Evolutionary conservation across 2,113 vertebrate species (phyloP).

Genomic region (Mesitornis unicolor): DNA sequence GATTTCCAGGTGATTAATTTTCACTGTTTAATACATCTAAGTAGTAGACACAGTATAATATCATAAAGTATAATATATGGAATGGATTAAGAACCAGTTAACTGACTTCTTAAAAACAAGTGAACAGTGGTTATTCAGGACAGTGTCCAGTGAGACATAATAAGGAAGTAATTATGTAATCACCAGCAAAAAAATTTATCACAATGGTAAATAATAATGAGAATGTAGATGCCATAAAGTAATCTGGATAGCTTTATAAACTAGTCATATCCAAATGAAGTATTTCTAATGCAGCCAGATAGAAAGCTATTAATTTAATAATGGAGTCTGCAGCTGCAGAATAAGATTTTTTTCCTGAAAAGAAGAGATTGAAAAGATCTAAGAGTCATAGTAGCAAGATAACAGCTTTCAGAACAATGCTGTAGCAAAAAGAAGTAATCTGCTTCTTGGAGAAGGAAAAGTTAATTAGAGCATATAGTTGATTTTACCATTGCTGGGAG

Average conservation of each 20-base stretch:
- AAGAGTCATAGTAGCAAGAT: background rate
- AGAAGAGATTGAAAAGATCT: background rate
- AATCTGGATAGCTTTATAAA: background rate
- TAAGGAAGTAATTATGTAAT: background rate
- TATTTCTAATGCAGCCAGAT: background rate
- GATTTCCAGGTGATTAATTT: background rate
- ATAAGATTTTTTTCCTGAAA: background rate
- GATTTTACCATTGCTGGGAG: background rate
- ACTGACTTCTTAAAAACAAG: background rate
- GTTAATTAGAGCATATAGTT: background rate
- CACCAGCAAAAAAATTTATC: background rate
- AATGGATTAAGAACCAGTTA: background rate
- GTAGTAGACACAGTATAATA: background rate
- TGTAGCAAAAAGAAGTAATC: background rate
- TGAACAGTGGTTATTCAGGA: background rate
- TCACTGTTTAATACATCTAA: conserved; percentile 5
- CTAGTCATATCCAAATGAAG: background rate
- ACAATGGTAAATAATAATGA: background rate
- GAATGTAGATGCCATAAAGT: background rate
- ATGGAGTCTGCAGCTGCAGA: background rate
- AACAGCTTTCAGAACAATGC: background rate
- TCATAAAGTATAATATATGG: background rate
- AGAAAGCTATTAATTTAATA: background rate
- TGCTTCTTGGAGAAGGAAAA: background rate
- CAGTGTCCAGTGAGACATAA: background rate